Base-by-base conservation (phyloP, 2,888 invertebrate genomes). In the Acanthacorydalis orientalis region DNA sequence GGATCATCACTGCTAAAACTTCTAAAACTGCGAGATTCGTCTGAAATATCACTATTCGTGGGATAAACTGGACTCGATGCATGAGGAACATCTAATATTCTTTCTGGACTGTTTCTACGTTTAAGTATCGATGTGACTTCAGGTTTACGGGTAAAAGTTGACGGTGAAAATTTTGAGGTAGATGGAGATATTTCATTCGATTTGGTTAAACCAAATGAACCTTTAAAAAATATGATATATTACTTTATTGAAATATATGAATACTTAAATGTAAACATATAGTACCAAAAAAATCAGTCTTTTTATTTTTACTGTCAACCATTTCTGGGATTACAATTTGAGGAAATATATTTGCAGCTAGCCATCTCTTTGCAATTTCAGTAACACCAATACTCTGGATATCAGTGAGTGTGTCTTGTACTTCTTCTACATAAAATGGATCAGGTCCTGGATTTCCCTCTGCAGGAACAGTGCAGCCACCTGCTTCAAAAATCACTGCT, bases 401-500 rank as follows among this genome's bases (percentile, higher is more conserved):
- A 53, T 86, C 76, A 44, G 82, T 78, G 3, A 92, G 63, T 2
- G 90, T 90, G 51, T 87, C 86, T 62, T 87, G 85, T 45, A 85
- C 90, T 64, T 92, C 91, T 65, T 91, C 89, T 0, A 92, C 85
- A 57, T 89, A 88, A 64, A 89, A 85, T 1, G 83, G 77, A 50
- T 87, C 83, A 0, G 88, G 87, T 0, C 80, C 77, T 34, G 74
- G 73, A 42, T 73, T 67, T 14, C 75, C 76, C 38, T 75, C 68
- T 47, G 75, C 67, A 70, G 80, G 62, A 58, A 78, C 77, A 4
- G 82, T 81, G 56, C 80, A 81, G 34, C 81, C 81, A n/a, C 82
- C 83, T 16, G 80, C 77, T 67, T 83, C 83, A 64, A 88, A 74
- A 43, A 88, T 68, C 7, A 82, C 81, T 0, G 77, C 75, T 53